Conservation (phyloP, 2,888 invertebrate genomes). For the Agriopis marginaria region DNA sequence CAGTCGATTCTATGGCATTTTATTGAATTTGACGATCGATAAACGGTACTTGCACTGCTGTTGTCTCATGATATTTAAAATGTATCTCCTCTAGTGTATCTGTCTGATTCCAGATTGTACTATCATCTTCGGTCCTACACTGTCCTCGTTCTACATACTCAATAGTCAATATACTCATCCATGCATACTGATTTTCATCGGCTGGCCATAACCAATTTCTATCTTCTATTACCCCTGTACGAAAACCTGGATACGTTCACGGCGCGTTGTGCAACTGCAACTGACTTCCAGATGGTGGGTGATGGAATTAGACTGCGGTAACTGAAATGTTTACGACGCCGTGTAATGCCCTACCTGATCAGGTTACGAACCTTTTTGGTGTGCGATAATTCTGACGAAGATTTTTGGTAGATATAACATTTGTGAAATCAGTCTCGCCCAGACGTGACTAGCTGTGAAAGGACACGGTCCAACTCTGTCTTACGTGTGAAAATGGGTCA, state of each 20-base stretch:
- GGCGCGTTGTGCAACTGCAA: slow-evolving; percentile 52
- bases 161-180: not conserved
- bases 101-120: too few relatives aligned
- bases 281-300: slow-evolving; percentile 55
- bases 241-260: slow-evolving; percentile 19
- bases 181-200: not conserved
- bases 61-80: too few relatives aligned
- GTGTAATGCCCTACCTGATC: slow-evolving; percentile 50
- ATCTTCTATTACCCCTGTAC: not conserved
- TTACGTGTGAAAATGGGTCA: slow-evolving; percentile 3
- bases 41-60: too few relatives aligned
- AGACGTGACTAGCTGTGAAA: not conserved
- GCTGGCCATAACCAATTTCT: not conserved
- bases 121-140: not conserved
- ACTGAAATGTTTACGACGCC: slow-evolving; percentile 55
- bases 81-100: too few relatives aligned
- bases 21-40: too few relatives aligned
- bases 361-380: slow-evolving; percentile 45
- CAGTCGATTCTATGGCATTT: too few relatives aligned
- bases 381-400: not conserved
- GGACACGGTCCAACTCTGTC: too few relatives aligned
- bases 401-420: not conserved
- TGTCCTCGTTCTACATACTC: not conserved
- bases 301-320: slow-evolving; percentile 52
- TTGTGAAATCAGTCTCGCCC: not conserved